phyloP scores from a whole-genome alignment of 2,113 vertebrate species.

The Chascanopsetta lugubris region DNA sequence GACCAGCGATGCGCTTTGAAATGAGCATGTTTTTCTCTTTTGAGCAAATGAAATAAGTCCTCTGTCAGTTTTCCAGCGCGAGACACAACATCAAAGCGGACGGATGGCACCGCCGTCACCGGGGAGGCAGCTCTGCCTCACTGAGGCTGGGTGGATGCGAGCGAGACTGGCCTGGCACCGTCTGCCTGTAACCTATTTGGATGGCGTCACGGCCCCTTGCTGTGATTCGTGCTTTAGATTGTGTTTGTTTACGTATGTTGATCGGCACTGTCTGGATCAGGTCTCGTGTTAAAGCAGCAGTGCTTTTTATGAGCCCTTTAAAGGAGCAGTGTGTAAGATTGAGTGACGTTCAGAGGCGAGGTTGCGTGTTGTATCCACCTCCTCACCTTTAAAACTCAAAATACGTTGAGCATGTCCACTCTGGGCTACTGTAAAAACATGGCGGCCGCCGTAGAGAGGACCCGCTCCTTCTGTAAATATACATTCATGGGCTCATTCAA shows the following conservation, averaged over 20 bases:
- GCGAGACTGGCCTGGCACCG: slow-evolving; percentile 50
- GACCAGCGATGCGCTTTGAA: slow-evolving; percentile 78
- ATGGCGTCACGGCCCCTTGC: slow-evolving; percentile 27
- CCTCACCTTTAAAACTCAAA: too few species aligned
- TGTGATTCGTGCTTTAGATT: too few species aligned
- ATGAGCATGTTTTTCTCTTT: slow-evolving; percentile 77
- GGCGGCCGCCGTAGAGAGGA: too few species aligned
- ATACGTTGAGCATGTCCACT: too few species aligned
- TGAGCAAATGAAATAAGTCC: slow-evolving; percentile 79
- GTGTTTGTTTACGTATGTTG: too few species aligned
- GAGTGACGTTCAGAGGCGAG: too few species aligned
- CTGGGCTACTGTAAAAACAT: too few species aligned
- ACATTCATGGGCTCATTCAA: too few species aligned
- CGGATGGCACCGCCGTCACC: slow-evolving; percentile 71
- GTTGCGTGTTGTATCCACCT: too few species aligned
- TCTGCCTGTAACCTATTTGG: slow-evolving; percentile 50
- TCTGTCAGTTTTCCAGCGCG: slow-evolving; percentile 75
- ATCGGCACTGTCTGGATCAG: slow-evolving; percentile 17
- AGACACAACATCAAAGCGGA: slow-evolving; percentile 81
- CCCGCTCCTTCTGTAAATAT: too few species aligned
- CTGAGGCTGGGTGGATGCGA: slow-evolving; percentile 64
- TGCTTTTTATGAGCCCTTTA: too few species aligned
- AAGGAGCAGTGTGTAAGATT: too few species aligned
- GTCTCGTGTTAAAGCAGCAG: slow-evolving; percentile 44
- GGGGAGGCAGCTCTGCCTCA: slow-evolving; percentile 67